Evolutionary conservation across 1,140 invertebrate species (phyloP).

Genomic region (Aphaenogaster ashmeadi): DNA sequence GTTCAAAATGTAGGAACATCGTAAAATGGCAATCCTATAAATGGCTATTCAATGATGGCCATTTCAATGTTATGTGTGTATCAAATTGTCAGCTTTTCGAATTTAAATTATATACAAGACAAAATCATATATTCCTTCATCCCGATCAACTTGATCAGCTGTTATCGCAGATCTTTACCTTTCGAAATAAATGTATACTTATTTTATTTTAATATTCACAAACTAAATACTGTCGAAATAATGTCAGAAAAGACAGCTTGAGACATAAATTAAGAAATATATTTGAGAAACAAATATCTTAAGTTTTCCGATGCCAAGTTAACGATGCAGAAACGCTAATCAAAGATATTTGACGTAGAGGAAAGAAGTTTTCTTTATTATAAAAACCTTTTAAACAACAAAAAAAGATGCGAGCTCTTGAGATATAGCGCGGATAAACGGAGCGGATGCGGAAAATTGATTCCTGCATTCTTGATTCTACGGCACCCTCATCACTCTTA

Average conservation of each 20-base stretch:
- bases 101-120: neutral
- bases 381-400: neutral
- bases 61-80: neutral
- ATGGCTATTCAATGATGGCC: conserved; percentile 23
- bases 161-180: neutral
- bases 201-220: neutral
- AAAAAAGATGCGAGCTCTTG: neutral
- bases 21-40: conserved; percentile 35
- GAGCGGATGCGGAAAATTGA: conserved; percentile 60
- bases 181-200: neutral
- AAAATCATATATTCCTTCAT: neutral
- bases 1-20: conserved; percentile 29
- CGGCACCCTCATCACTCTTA: conserved; percentile 54
- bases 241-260: neutral
- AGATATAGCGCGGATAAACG: conserved; percentile 41
- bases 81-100: conserved; percentile 27
- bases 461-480: conserved; percentile 58
- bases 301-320: neutral
- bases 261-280: neutral
- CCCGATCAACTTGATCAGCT: neutral
- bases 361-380: neutral
- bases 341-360: no score
- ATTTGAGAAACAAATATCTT: neutral
- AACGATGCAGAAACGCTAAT: neutral
- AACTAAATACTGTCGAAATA: neutral